phyloP scores from a whole-genome alignment of 2,888 invertebrate species.

The Drosophila pseudotakahashii region DNA sequence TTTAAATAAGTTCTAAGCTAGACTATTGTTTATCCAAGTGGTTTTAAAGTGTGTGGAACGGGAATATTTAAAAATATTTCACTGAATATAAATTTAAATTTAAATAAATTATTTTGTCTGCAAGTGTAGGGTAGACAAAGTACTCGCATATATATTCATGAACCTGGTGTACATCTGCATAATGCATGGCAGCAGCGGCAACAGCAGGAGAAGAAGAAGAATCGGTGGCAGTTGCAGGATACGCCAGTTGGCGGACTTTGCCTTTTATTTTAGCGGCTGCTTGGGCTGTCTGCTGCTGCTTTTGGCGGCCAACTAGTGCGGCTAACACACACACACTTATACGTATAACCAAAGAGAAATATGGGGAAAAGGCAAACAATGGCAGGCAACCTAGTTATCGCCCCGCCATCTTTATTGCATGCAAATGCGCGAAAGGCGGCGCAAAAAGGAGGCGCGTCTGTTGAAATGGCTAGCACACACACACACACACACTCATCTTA shows the following conservation, averaged over 20 bases:
- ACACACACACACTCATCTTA: conserved; percentile 39
- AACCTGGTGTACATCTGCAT: conserved; percentile 78
- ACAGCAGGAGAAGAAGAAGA: conserved; percentile 18
- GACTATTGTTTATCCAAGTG: too few species aligned
- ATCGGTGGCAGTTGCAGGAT: conserved; percentile 66
- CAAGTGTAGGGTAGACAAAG: conserved; percentile 62
- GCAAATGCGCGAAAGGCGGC: conserved; percentile 78
- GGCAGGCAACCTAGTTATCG: conserved; percentile 77
- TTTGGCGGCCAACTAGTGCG: conserved; percentile 65
- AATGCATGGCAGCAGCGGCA: conserved; percentile 71
- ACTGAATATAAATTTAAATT: not conserved
- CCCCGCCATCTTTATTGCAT: conserved; percentile 78
- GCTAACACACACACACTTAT: conserved; percentile 48
- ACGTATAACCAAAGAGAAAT: conserved; percentile 37
- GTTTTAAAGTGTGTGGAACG: too few species aligned
- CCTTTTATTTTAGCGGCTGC: conserved; percentile 74
- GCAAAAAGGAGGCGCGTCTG: conserved; percentile 67
- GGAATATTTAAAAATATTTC: too few species aligned
- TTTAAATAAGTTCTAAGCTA: too few species aligned
- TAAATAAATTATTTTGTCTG: conserved; percentile 17
- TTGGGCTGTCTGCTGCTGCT: conserved; percentile 55
- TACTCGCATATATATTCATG: conserved; percentile 76
- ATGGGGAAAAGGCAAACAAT: conserved; percentile 75
- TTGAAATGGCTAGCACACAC: conserved; percentile 66
- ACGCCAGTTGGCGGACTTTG: conserved; percentile 74